Percentiles rank a stretch among this genome's conserved stretches.
These are phyloP conservation scores for Sus cebifrons DNA, from an alignment of 2,797 vertebrate genomes.

Conservation along the genomic window DNA sequence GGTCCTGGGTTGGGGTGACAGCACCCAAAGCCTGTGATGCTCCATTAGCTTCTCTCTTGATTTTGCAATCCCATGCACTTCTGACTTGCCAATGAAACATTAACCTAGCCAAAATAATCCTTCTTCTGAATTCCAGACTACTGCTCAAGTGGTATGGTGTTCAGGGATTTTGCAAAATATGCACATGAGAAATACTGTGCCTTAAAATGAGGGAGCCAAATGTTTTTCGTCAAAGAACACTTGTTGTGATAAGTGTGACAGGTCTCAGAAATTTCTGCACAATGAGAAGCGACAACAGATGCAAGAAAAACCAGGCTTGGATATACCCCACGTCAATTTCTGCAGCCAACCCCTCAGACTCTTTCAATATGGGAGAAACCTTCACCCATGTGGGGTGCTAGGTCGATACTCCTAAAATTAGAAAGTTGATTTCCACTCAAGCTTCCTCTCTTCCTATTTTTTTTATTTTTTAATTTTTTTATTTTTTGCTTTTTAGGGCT, in stretches of 20 bases:
- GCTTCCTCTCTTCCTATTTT: background rate
- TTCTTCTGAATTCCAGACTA: background rate
- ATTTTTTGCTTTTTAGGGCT: no score
- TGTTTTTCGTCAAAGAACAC: background rate
- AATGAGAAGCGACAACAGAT: background rate
- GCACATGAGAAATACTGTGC: background rate
- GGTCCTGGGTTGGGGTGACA: background rate
- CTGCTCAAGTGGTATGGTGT: background rate
- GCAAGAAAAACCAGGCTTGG: background rate
- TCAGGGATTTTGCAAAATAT: conserved; percentile 25
- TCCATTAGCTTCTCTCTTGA: background rate
- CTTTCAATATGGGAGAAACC: background rate
- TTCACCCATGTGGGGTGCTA: background rate
- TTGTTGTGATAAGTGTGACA: background rate
- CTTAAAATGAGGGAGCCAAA: background rate
- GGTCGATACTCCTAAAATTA: background rate
- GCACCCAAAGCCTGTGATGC: background rate
- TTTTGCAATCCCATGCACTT: background rate
- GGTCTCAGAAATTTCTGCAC: background rate
- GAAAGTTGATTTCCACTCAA: background rate
- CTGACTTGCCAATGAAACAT: background rate
- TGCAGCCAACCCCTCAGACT: background rate
- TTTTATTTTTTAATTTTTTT: no score
- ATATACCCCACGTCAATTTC: background rate
- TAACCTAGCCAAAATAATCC: background rate